Evolutionary conservation across 2,888 invertebrate species (phyloP), one percentile per base, ranked within the genome.

Genomic region (Odontocerum albicorne): DNA sequence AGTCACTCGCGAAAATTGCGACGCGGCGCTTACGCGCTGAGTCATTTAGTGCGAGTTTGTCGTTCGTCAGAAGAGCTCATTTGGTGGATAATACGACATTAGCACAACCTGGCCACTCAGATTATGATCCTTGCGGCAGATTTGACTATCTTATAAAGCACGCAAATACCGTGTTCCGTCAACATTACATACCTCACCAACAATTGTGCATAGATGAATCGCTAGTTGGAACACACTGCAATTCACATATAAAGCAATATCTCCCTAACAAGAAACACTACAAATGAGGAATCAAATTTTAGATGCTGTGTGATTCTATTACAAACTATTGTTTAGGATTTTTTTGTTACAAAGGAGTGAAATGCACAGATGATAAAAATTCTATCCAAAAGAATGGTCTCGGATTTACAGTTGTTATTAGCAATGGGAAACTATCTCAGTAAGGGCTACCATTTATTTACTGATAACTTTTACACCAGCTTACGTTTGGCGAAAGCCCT

Each of bases 201-300:
- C 63, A 66, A 21, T 46, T 66, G 43, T 57, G 55, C 43, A 57
- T 65, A 8, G 64, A 65, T 40, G 64, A 65, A 47, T 66, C 64
- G 4, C 57, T 65, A 46, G 64, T 66, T 27, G 65, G 63, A 21
- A 66, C 65, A 7, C 49, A 65, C 15, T 49, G 59, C 27, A 57
- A 52, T 44, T 17, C 63, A 13, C 6, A 43, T n/a, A 50, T 64
- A 22, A 63, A 54, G 2, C 64, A 65, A 52, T 64, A 65, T 57
- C 17, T 65, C 4, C 62, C 62, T 35, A 64, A 63, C 53, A 65
- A 65, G 53, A 64, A 65, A 43, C 49, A 55, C 13, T 36, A 40
- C 17, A 55, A 42, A 31, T 42, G 56, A 55, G 54, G 45, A 15
- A 62, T 61, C 16, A 62, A 62, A 43, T 60, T 53, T 22, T 61